A percentile compares a stretch with the other conserved stretches of the same genome.
phyloP scores from a whole-genome alignment of 2,888 invertebrate species.

The Andrena bicolor region DNA sequence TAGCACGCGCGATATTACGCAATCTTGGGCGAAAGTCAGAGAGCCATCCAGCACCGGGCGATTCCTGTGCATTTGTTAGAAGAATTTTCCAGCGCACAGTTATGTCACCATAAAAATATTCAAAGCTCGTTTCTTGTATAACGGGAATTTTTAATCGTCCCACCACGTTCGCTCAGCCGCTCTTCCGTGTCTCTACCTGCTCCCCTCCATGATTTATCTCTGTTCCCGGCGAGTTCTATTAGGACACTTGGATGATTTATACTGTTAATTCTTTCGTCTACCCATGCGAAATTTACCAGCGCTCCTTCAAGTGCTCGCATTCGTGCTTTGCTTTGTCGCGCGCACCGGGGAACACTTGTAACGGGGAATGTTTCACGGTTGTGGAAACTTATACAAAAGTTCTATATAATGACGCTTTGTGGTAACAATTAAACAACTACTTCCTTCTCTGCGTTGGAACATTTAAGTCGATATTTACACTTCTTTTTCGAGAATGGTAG shows the following conservation, averaged over 20 bases:
- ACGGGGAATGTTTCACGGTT: constrained; percentile 8
- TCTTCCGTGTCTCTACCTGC: no score
- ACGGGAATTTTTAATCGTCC: constrained; percentile 2
- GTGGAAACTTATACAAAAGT: constrained; percentile 8
- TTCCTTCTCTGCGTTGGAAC: no score
- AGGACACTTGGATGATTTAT: constrained; percentile 18
- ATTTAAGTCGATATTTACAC: no score
- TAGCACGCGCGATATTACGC: no score
- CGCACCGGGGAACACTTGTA: constrained; percentile 6
- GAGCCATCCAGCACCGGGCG: no score
- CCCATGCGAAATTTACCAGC: background rate
- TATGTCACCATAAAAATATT: background rate
- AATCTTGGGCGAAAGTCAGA: no score
- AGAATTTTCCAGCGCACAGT: background rate
- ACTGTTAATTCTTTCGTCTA: constrained; percentile 29
- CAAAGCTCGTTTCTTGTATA: background rate
- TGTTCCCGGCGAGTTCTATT: constrained; percentile 18
- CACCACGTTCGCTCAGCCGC: no score
- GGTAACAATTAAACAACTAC: no score
- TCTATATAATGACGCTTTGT: no score
- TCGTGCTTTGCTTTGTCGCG: background rate
- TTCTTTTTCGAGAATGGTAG: no score
- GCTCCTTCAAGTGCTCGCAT: background rate
- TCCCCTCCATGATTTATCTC: constrained; percentile 4
- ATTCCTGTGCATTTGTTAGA: no score